Evolutionary conservation across 2,888 invertebrate genomes (phyloP).

Genomic region (Oscheius onirici): DNA sequence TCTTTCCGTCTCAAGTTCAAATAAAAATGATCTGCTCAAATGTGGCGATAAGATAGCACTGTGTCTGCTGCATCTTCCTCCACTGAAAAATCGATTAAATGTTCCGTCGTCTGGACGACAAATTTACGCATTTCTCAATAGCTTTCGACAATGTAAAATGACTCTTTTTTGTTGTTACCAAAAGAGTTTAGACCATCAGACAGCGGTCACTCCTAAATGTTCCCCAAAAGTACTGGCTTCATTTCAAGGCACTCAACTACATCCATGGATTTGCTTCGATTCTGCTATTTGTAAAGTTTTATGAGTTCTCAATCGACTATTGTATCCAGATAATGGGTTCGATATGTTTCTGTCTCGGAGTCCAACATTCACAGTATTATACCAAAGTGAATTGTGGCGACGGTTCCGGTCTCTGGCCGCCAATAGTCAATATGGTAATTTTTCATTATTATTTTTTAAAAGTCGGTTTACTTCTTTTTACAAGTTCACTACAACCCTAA

Average conservation of each 20-base stretch:
- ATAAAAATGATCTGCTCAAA: too few relatives aligned
- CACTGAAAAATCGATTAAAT: conserved; percentile 21
- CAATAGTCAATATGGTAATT: conserved; percentile 28
- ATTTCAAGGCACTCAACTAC: conserved; percentile 18
- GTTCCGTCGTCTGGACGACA: conserved; percentile 22
- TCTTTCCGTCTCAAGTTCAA: too few relatives aligned
- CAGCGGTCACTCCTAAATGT: conserved; percentile 25
- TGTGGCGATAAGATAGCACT: too few relatives aligned
- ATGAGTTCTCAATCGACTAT: background rate
- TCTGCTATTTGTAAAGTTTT: conserved; percentile 14
- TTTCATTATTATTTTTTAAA: background rate
- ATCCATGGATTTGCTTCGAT: conserved; percentile 21
- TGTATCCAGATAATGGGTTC: conserved; percentile 10
- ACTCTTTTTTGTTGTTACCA: background rate
- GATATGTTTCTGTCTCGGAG: conserved; percentile 29
- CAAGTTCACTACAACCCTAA: too few relatives aligned
- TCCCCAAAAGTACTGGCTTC: conserved; percentile 16
- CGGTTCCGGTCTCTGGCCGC: conserved; percentile 27
- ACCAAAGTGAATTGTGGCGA: conserved; percentile 28
- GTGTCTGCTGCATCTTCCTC: background rate
- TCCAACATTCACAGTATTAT: conserved; percentile 30
- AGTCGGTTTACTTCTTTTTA: too few relatives aligned
- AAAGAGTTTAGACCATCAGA: conserved; percentile 9
- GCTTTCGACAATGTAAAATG: background rate
- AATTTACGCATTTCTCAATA: conserved; percentile 19